Evolutionary conservation across 2,113 vertebrate genomes (phyloP), one percentile per base, ranked within the genome.

Genomic region (Callipepla squamata): DNA sequence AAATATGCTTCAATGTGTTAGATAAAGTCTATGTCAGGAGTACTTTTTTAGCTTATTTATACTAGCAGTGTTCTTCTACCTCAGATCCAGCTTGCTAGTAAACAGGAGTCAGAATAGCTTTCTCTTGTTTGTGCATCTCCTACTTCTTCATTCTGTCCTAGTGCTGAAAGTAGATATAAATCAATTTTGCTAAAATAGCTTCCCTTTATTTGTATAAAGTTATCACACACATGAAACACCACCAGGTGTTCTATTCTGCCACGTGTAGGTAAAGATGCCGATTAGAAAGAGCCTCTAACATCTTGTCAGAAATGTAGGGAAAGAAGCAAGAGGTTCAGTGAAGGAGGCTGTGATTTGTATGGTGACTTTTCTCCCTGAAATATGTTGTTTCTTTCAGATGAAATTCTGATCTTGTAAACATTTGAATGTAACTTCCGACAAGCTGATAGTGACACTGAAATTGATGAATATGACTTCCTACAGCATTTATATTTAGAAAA

Each of bases 401-500:
- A 90, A 78, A 47, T 83, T 86, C 61, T 81, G 44, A 74, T 79
- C 40, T 73, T 74, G 34, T 53, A 82, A 84, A 67, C 15, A 13
- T 76, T 87, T 59, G 28, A 48, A 50, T 5, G 1, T 87, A 78
- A 83, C 38, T 92, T 93, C 58, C 0, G 0, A 53, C 45, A 91
- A 85, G 28, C 34, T 62, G 28, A 48, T 84, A 79, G 61, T 63
- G 63, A 40, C 50, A 38, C 28, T 79, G 58, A 89, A 85, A 74
- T 69, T 65, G 58, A 61, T 79, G 30, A 84, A 48, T 90, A 18
- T 73, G 65, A 83, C 86, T 36, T 81, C 58, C 62, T 87, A 44
- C 22, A 65, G 58, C 53, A 79, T 81, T 84, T 89, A 65, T 81
- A 81, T 92, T 85, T 90, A 85, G 58, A 76, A 76, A 89, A 77